Evolutionary conservation across 2,797 vertebrate species (phyloP), one percentile per base, ranked within the genome.

Genomic region (Glossophaga mutica): DNA sequence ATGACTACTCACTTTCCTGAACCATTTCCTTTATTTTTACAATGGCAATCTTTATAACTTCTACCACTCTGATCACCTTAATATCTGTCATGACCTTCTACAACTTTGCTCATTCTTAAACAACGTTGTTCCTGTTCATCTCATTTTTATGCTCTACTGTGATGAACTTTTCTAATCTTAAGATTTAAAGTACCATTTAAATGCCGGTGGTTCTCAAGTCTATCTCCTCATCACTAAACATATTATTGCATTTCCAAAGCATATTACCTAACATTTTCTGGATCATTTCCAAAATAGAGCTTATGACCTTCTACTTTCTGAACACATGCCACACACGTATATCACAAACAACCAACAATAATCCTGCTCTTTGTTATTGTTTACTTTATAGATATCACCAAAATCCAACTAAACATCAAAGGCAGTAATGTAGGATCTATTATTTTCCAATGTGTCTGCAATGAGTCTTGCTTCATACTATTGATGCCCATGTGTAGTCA

Each of bases 251-350:
- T 21, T 70, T 78, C 37, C 68, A 79, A 93, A 91, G n/a, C 74
- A 57, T 68, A 79, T 73, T 87, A 89, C 29, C 19, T 94, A n/a
- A 18, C 42, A 90, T 79, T 81, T 90, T 18, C 74, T 12, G 62
- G 16, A 59, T 92, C 84, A 94, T 82, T 91, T 92, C 9, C 46
- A 86, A 95, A 86, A 86, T 22, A 88, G 24, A 93, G 70, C 18
- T 67, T 73, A 67, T 50, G 70, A 87, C 4, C 9, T 89, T 89
- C 21, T 81, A 67, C 16, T 78, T 68, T 92, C 55, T 62, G 67
- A 76, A 91, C 46, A 50, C 46, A 76, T 2, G 22, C 9, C 67
- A 87, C 50, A 67, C 21, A 74, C 9, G 68, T 19, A 95, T 90
- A 50, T 59, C 65, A 67, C 22, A 87, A 9, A 67, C 52, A 83